phyloP scores from a whole-genome alignment of 1,140 invertebrate genomes.

The Drosophila pachea region DNA sequence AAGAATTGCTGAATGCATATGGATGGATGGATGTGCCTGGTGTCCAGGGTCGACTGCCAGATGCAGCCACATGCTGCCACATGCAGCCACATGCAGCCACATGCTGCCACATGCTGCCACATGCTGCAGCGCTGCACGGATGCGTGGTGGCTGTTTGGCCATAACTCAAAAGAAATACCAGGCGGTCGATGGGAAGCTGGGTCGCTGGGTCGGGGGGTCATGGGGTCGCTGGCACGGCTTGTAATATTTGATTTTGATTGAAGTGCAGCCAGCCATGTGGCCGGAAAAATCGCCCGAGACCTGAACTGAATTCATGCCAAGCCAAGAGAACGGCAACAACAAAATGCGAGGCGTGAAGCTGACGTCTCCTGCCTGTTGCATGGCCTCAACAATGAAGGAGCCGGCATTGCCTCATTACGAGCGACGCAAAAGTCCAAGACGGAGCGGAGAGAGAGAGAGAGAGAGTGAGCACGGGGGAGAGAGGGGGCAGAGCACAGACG shows the following conservation, averaged over 20 bases:
- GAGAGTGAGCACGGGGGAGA: too few species aligned
- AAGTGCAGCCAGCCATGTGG: constrained; percentile 67
- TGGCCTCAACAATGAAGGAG: not conserved
- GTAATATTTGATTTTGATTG: constrained; percentile 77
- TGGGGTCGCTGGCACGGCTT: constrained; percentile 18
- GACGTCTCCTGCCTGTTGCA: constrained; percentile 55
- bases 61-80: too few species aligned
- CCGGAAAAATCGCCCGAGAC: constrained; percentile 62
- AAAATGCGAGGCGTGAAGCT: not conserved
- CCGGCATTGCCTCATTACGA: constrained; percentile 45
- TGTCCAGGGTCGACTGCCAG: constrained; percentile 9
- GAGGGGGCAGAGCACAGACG: too few species aligned
- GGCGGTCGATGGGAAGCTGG: not conserved
- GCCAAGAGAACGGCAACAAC: not conserved
- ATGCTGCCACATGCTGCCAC: too few species aligned
- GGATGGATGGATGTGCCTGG: constrained; percentile 19
- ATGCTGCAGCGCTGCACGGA: too few species aligned
- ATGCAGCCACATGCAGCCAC: too few species aligned
- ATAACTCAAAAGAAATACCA: constrained; percentile 29
- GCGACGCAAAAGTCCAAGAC: constrained; percentile 37
- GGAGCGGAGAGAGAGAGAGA: constrained; percentile 3
- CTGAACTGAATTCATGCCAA: constrained; percentile 41
- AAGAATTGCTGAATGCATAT: constrained; percentile 41
- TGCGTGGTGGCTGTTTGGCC: constrained; percentile 15
- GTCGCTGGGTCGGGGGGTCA: too few species aligned